phyloP scores from a whole-genome alignment of 2,113 vertebrate species.

The Ailurus styani region DNA sequence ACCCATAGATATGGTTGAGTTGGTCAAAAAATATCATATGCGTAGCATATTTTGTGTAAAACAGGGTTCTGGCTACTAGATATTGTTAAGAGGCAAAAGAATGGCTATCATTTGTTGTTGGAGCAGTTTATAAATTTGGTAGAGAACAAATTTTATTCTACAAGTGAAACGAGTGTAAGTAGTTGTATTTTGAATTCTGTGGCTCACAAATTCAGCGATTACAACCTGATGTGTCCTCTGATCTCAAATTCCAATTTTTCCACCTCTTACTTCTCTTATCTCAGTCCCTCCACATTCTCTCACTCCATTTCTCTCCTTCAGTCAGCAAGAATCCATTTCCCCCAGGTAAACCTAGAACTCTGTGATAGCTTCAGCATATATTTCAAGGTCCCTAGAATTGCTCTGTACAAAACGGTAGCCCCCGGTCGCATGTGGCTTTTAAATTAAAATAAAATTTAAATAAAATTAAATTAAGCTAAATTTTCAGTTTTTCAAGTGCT shows the following conservation, averaged over 20 bases:
- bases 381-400: background rate
- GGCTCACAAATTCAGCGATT: background rate
- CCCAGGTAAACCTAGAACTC: no score
- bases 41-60: background rate
- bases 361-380: background rate
- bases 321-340: background rate
- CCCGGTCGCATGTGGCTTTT: background rate
- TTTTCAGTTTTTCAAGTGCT: background rate
- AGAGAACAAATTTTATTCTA: background rate
- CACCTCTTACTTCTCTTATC: background rate
- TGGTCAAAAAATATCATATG: background rate
- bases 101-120: background rate
- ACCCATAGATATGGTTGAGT: background rate
- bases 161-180: background rate
- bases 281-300: background rate
- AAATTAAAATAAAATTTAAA: background rate
- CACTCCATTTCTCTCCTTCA: background rate
- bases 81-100: background rate
- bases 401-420: background rate
- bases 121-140: background rate
- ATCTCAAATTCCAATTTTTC: background rate
- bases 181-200: background rate
- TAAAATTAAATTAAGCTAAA: background rate
- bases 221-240: background rate
- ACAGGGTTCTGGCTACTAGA: background rate